Base-by-base conservation (phyloP, 2,888 invertebrate species). In the Drosophila ezoana region DNA sequence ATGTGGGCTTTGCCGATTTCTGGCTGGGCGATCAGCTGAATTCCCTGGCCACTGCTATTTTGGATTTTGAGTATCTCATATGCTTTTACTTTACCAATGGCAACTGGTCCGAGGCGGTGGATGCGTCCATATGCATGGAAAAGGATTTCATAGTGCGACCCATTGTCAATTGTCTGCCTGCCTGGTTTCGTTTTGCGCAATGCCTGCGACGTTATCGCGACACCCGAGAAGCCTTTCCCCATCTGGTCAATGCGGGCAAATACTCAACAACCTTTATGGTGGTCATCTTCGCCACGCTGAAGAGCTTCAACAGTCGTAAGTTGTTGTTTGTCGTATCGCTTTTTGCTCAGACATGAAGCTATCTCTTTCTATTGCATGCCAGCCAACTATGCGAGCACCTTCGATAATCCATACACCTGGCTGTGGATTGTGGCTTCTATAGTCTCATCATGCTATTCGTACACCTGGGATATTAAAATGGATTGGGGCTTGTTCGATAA, bases 21-120 rank as follows among this genome's bases (percentile, higher is more conserved):
- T 99, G 99, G 99, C 95, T 99, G 91, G 99, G 98, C 5, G 99
- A 99, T 93, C 99, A 99, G 92, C 94, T 99, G 90, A 99, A 98
- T 92, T 98, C 98, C 58, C 94, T 99, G 76, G 96, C 95, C 0
- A 96, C 96, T 0, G 96, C 98, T 4, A 95, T 99, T 76, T 93
- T 98, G 13, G 99, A 99, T 92, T 96, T 99, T 90, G 98, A 99
- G 89, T 99, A 97, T 92, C 94, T 99, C 73, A 92, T 97, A 32
- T 98, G 99, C 87, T 98, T 98, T 93, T 99, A 99, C 90, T 93
- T 95, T 3, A 95, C 95, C 0, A 96, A 96, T 78, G 95, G 94
- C 4, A 94, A 95, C 90, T 96, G 96, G 96, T 93, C 94, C 47
- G 93, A 94, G 71, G 92, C 92, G 0, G 68, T 61, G 91, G 94